Evolutionary conservation across 2,888 invertebrate genomes (phyloP).

Genomic region (Unio pictorum): DNA sequence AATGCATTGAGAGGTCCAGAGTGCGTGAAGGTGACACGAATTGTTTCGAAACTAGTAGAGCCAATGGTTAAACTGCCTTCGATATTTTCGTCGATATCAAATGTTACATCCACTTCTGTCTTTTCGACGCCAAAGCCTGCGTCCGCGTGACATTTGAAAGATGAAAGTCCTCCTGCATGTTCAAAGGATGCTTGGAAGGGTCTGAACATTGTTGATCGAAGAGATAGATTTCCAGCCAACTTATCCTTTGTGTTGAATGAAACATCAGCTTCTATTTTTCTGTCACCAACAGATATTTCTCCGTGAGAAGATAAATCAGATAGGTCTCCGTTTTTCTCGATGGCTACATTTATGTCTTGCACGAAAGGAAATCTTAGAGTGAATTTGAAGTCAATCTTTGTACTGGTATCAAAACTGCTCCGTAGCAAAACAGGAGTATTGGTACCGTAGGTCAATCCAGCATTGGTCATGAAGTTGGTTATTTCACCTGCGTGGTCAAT

Average conservation of each 20-base stretch:
- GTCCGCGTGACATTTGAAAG: constrained; percentile 4
- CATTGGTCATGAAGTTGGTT: constrained; percentile 5
- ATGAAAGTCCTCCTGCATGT: constrained; percentile 2
- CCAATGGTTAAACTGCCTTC: constrained; percentile 38
- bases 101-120: constrained; percentile 4
- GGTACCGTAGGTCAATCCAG: constrained; percentile 1
- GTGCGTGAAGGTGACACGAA: constrained; percentile 22
- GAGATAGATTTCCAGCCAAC: neutral
- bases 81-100: constrained; percentile 15
- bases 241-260: constrained; percentile 10
- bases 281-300: constrained; percentile 3
- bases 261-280: constrained; percentile 3
- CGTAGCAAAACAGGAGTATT: too few relatives aligned
- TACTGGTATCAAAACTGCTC: too few relatives aligned
- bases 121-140: neutral
- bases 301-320: constrained; percentile 9
- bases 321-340: too few relatives aligned
- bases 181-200: neutral
- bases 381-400: too few relatives aligned
- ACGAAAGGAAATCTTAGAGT: too few relatives aligned
- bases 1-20: neutral
- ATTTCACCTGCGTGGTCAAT: constrained; percentile 5
- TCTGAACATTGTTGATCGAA: neutral
- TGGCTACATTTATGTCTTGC: too few relatives aligned
- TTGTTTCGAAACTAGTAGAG: constrained; percentile 35